These are phyloP conservation scores for Lochmaea crataegi DNA, from an alignment of 2,888 invertebrate genomes.

Conservation along the genomic window DNA sequence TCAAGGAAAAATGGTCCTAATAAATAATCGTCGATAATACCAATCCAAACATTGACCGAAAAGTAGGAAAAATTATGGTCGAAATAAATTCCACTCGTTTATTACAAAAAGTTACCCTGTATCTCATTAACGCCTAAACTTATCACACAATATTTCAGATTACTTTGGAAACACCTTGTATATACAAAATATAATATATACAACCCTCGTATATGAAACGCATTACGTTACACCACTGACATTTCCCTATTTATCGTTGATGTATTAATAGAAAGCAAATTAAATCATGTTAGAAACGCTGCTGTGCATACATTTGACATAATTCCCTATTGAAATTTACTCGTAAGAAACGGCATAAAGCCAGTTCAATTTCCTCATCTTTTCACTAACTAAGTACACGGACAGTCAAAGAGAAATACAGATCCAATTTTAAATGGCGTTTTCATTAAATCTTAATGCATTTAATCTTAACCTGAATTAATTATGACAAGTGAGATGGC, in stretches of 20 bases:
- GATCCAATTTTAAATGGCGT: background rate
- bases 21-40: too few relatives aligned
- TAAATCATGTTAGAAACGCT: conserved; percentile 34
- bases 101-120: too few relatives aligned
- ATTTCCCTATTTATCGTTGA: conserved; percentile 13
- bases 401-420: background rate
- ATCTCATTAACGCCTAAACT: too few relatives aligned
- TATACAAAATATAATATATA: too few relatives aligned
- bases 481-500: too few relatives aligned
- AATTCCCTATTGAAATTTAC: conserved; percentile 40
- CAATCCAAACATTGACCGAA: too few relatives aligned
- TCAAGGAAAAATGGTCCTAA: too few relatives aligned
- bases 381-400: conserved; percentile 13
- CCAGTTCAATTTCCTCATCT: conserved; percentile 30
- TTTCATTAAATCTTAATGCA: background rate
- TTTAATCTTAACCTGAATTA: background rate
- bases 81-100: too few relatives aligned
- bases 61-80: too few relatives aligned
- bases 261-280: conserved; percentile 43
- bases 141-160: too few relatives aligned
- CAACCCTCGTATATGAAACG: too few relatives aligned
- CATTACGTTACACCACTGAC: conserved; percentile 12
- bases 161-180: too few relatives aligned
- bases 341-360: conserved; percentile 38
- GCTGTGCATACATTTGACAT: conserved; percentile 44